Conservation (phyloP, 2,797 vertebrate species). For the Apodemus agrarius region DNA sequence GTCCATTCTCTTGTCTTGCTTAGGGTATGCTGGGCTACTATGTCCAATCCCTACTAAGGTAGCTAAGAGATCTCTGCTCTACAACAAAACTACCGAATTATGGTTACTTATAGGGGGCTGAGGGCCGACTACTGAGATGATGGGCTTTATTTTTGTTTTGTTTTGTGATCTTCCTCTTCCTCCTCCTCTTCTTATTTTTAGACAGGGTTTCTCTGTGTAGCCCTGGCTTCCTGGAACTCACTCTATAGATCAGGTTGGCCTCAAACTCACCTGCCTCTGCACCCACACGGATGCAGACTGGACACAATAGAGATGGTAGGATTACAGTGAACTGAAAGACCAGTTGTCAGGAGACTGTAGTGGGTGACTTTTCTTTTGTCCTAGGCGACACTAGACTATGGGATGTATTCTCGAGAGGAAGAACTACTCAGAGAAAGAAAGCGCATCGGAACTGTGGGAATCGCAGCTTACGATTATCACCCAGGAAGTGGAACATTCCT, state of each 20-base stretch:
- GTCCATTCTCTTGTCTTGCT: neutral
- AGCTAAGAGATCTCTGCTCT: neutral
- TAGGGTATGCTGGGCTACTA: neutral
- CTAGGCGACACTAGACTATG: conserved; percentile 90
- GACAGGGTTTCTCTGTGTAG: neutral
- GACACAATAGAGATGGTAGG: neutral
- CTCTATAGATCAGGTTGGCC: neutral
- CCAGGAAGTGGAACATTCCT: conserved; percentile 88
- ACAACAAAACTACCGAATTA: conserved; percentile 1
- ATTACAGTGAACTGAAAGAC: conserved; percentile 46
- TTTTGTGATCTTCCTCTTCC: neutral
- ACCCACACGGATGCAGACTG: neutral
- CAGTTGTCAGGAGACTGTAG: neutral
- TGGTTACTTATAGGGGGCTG: neutral
- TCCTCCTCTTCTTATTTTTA: neutral
- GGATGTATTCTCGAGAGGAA: conserved; percentile 91
- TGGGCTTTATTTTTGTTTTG: neutral
- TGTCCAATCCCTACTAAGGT: neutral
- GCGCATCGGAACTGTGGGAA: conserved; percentile 89
- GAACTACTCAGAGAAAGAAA: conserved; percentile 90
- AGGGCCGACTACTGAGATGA: neutral
- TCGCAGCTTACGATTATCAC: conserved; percentile 88
- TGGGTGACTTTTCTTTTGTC: conserved; percentile 27
- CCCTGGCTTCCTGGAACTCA: neutral
- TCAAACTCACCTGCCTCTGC: neutral